Evolutionary conservation across 1,140 invertebrate species (phyloP), one percentile per base, ranked within the genome.

Genomic region (Ips nitidus): DNA sequence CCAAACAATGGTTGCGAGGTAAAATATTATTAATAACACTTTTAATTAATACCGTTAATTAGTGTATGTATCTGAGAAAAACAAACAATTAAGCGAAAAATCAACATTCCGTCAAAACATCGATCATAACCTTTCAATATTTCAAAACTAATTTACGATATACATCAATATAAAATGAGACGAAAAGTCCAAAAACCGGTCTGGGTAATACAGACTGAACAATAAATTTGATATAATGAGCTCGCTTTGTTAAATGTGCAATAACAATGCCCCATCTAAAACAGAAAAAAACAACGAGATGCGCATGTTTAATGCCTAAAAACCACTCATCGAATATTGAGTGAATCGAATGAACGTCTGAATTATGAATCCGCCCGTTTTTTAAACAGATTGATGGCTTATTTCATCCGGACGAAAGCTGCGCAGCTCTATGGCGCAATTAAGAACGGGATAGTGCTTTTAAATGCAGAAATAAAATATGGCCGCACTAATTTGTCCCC

Each of bases 361-460:
- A 55, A 55, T 55, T 55, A 55, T 55, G 52, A 55, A 55, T 55
- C 52, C 37, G n/a, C 37, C 8, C 36, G 45, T 7, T 55, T 55
- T 55, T 55, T 38, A 37, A 7, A 6, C 37, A 38, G 52, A 55
- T 55, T 37, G 52, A 55, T 55, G 52, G 52, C 45, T 47, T 47
- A 47, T 47, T 22, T 22, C 22, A 22, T 22, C 22, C 22, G 22
- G 22, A 22, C 22, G 22, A 22, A 22, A 22, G 22, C 22, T 22
- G 22, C 22, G 22, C 22, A 22, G 22, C 22, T 22, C 22, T 22
- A 22, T 22, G 22, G 22, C 22, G 22, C 22, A 22, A 22, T 22
- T 22, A 22, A 22, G 22, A 22, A 22, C 22, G 22, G 22, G 22
- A 22, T 22, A 22, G 22, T 22, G 22, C 22, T 22, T 22, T 22